Conservation (phyloP, 2,888 invertebrate species). For the Yponomeuta evonymella region DNA sequence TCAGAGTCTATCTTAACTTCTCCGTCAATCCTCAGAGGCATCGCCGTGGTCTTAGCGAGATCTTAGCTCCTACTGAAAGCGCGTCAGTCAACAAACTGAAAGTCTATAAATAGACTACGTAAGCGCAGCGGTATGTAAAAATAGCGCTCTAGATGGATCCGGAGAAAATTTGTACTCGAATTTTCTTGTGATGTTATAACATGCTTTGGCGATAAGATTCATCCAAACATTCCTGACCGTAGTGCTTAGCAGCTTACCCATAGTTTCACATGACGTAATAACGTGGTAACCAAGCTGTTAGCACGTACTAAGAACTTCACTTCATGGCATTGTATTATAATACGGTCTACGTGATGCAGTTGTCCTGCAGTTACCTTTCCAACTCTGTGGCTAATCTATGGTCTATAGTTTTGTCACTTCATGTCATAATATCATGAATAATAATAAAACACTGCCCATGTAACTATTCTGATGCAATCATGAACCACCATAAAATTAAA, state of each 20-base stretch:
- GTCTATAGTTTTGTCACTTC: no score
- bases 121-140: slow-evolving; percentile 31
- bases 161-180: background rate
- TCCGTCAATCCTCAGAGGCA: slow-evolving; percentile 49
- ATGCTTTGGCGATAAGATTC: background rate
- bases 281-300: background rate
- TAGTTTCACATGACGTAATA: slow-evolving; percentile 14
- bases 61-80: background rate
- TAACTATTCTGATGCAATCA: background rate
- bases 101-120: slow-evolving; percentile 11
- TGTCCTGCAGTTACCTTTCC: no score
- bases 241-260: slow-evolving; percentile 1
- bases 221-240: slow-evolving; percentile 9
- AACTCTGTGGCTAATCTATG: no score
- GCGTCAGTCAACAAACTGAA: slow-evolving; percentile 6
- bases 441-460: background rate
- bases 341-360: no score
- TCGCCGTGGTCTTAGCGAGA: slow-evolving; percentile 26
- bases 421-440: background rate
- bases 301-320: background rate
- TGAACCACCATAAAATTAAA: slow-evolving; percentile 33
- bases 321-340: no score
- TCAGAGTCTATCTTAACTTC: slow-evolving; percentile 54
- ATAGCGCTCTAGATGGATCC: slow-evolving; percentile 11
- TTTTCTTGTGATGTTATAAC: background rate